Conservation (phyloP, 2,888 invertebrate species). For the Sphaeridia pumilis region DNA sequence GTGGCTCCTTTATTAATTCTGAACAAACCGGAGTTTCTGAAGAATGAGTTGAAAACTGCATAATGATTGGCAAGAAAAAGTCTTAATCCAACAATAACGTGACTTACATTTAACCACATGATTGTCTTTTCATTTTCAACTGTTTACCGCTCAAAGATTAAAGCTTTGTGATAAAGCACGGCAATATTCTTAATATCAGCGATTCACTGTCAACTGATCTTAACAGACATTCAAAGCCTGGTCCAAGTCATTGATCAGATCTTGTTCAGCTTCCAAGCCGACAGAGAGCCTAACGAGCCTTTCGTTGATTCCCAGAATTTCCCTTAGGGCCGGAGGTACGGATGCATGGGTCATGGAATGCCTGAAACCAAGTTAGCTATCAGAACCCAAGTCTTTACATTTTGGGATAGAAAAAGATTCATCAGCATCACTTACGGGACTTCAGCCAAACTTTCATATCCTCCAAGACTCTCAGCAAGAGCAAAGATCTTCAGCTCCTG, state of each 20-base stretch:
- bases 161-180: no score
- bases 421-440: slow-evolving; percentile 59
- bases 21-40: no score
- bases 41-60: no score
- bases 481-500: slow-evolving; percentile 62
- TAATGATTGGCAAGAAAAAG: no score
- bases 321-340: slow-evolving; percentile 62
- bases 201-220: slow-evolving; percentile 1
- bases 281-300: slow-evolving; percentile 76
- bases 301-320: slow-evolving; percentile 66
- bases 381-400: not conserved
- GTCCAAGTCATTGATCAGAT: slow-evolving; percentile 71
- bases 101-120: no score
- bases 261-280: slow-evolving; percentile 75
- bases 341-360: slow-evolving; percentile 92
- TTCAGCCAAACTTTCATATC: slow-evolving; percentile 88
- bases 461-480: slow-evolving; percentile 88
- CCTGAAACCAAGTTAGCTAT: slow-evolving; percentile 45
- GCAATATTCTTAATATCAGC: no score
- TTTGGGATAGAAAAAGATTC: not conserved
- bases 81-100: no score
- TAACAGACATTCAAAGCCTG: slow-evolving; percentile 54
- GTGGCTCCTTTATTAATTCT: no score
- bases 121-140: no score
- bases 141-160: no score